Percentiles rank a stretch among this genome's conserved stretches.
These are phyloP conservation scores for Lethenteron reissneri DNA, from an alignment of 2,113 vertebrate species.

Conservation along the genomic window DNA sequence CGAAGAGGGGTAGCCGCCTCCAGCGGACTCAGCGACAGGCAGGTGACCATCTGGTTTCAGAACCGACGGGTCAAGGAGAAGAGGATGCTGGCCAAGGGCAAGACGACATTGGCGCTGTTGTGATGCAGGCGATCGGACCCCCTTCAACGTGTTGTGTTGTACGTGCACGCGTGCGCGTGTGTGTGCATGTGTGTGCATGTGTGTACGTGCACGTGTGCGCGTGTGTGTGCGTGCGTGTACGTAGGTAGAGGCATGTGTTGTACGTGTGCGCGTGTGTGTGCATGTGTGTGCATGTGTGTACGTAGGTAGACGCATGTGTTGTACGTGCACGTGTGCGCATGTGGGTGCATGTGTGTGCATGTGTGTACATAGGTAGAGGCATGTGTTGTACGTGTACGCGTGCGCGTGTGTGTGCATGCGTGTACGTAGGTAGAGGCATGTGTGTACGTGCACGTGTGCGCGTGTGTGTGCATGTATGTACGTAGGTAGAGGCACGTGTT, in stretches of 20 bases:
- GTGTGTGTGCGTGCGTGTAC: neutral
- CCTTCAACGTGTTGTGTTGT: constrained; percentile 61
- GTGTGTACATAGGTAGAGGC: neutral
- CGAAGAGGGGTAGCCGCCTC: no score
- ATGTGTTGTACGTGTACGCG: neutral
- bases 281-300: neutral
- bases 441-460: neutral
- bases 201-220: neutral
- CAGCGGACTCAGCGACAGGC: no score
- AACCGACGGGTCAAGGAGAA: no score
- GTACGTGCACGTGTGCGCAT: neutral
- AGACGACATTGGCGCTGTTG: no score
- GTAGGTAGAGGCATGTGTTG: neutral
- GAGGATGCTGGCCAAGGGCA: no score
- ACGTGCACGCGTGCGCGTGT: neutral
- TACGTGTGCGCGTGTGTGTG: neutral
- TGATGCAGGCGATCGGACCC: constrained; percentile 15
- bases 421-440: neutral
- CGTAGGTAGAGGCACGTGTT: neutral
- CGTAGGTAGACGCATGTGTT: neutral
- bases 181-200: neutral
- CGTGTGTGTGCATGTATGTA: neutral
- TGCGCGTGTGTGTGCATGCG: neutral
- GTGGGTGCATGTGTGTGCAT: neutral
- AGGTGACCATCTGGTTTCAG: no score